Evolutionary conservation across 2,113 vertebrate genomes (phyloP).

Genomic region (Saguinus imperator): DNA sequence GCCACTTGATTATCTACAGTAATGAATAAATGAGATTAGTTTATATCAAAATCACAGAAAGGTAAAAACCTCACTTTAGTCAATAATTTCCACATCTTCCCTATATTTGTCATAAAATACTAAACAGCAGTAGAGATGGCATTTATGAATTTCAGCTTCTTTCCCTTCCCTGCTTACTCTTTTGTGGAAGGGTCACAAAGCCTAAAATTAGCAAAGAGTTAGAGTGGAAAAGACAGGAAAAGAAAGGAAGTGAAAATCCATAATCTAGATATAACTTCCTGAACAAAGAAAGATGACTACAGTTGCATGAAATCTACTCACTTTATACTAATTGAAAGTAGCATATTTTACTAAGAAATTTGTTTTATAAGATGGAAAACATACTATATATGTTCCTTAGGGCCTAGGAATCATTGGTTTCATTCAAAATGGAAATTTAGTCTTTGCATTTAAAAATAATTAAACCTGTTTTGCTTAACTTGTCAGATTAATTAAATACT

Average conservation of each 20-base stretch:
- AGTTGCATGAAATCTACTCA: not conserved
- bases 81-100: not conserved
- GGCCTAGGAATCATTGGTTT: not conserved
- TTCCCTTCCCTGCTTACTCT: not conserved
- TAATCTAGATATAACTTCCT: not conserved
- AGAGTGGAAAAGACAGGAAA: not conserved
- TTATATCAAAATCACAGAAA: not conserved
- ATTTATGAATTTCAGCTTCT: not conserved
- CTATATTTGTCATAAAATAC: not conserved
- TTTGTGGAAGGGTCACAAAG: not conserved
- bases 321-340: not conserved
- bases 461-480: not conserved
- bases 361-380: not conserved
- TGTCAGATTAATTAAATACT: not conserved
- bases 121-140: not conserved
- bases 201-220: not conserved
- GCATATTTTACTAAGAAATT: not conserved
- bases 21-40: not conserved
- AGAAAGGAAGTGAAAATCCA: not conserved
- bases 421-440: conserved; percentile 4
- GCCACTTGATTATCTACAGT: not conserved
- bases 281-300: not conserved
- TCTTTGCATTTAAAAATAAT: not conserved
- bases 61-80: not conserved
- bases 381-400: not conserved